These are phyloP conservation scores for Limnothrissa miodon DNA, from an alignment of 2,113 vertebrate genomes.

Conservation along the genomic window DNA sequence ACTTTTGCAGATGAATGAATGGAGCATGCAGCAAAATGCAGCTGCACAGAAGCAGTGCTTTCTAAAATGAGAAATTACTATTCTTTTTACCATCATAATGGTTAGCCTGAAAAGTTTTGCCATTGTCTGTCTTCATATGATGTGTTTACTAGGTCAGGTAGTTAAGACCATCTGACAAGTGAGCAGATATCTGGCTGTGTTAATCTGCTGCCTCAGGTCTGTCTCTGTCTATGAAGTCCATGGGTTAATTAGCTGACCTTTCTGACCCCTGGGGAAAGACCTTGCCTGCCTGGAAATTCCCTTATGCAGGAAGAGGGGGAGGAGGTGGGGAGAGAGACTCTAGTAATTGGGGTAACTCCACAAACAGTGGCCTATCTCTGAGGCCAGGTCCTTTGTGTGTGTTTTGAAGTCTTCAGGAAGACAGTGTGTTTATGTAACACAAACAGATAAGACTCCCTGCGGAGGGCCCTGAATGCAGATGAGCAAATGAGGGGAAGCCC, in stretches of 20 bases:
- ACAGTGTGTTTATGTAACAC: not conserved
- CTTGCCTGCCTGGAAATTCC: constrained; percentile 7
- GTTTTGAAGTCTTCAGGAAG: not conserved
- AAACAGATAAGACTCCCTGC: not conserved
- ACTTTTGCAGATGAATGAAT: no score
- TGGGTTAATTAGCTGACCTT: not conserved
- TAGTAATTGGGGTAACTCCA: not conserved
- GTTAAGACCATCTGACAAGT: no score
- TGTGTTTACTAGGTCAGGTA: no score
- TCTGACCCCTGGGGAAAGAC: not conserved
- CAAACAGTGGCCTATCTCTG: not conserved
- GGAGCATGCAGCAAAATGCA: no score
- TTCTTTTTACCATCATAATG: no score
- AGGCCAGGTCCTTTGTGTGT: not conserved
- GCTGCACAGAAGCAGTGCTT: no score
- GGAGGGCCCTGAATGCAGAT: not conserved
- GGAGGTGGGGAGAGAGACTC: not conserved
- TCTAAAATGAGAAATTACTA: no score
- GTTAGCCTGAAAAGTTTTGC: no score
- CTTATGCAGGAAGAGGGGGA: constrained; percentile 57
- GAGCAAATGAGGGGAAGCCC: not conserved
- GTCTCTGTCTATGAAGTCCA: not conserved
- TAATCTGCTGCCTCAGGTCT: constrained; percentile 4
- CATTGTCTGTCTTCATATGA: no score
- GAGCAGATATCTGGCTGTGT: no score